Evolutionary conservation across 2,113 vertebrate genomes (phyloP).

Genomic region (Phainopepla nitens): DNA sequence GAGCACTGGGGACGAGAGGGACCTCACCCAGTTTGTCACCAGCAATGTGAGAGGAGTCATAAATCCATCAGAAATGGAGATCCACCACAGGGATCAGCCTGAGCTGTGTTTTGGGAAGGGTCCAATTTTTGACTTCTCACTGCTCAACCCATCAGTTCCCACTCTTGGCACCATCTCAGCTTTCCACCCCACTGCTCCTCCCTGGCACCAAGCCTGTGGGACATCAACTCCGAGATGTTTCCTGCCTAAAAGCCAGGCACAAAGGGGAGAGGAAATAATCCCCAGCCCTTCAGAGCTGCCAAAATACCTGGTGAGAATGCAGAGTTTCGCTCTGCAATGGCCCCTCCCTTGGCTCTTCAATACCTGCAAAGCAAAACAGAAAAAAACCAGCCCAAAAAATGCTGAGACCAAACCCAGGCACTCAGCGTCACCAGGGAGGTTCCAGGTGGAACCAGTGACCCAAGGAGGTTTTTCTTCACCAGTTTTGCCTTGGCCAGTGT

Average conservation of each 20-base stretch:
- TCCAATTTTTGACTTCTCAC: not conserved
- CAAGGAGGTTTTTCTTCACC: not conserved
- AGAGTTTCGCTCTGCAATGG: not conserved
- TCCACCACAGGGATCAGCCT: not conserved
- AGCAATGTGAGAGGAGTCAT: not conserved
- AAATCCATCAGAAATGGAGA: not conserved
- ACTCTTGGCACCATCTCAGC: not conserved
- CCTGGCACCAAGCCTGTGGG: not conserved
- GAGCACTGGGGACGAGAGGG: rapidly evolving
- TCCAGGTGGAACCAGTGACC: not conserved
- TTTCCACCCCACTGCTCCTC: not conserved
- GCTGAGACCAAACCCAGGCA: not conserved
- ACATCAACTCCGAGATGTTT: not conserved
- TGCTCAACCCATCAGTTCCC: not conserved
- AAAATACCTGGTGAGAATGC: not conserved
- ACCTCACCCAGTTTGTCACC: not conserved
- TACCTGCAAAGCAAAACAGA: not conserved
- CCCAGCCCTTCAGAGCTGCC: not conserved
- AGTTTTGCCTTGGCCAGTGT: not conserved
- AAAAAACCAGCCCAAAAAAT: not conserved
- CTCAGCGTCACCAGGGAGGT: not conserved
- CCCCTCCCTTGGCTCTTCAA: not conserved
- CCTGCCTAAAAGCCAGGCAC: not conserved
- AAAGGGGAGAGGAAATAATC: not conserved
- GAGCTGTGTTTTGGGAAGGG: not conserved